A percentile compares a stretch with the other conserved stretches of the same genome.
Evolutionary conservation across 2,113 vertebrate species (phyloP).

Genomic region (Dicrurus megarhynchus): DNA sequence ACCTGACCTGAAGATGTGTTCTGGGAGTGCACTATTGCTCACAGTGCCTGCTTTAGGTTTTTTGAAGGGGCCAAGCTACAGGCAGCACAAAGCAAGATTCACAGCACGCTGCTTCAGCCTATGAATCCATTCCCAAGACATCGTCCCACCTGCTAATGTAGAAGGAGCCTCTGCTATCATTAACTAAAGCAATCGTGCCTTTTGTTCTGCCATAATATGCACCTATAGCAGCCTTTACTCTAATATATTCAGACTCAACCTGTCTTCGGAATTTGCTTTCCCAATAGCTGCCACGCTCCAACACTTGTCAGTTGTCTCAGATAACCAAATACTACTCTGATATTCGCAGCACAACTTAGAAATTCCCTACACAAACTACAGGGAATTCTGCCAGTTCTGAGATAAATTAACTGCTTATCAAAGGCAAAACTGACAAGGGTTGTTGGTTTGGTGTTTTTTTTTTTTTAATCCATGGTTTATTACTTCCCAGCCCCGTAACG

Average conservation of each 20-base stretch:
- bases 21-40: not conserved
- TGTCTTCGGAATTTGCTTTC: slow-evolving; percentile 4
- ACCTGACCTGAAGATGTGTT: rapidly evolving
- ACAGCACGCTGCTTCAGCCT: not conserved
- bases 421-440: slow-evolving; percentile 25
- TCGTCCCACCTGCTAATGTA: not conserved
- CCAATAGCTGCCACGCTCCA: not conserved
- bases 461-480: not conserved
- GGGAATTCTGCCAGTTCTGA: slow-evolving; percentile 30
- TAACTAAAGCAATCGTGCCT: not conserved
- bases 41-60: not conserved
- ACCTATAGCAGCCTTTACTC: not conserved
- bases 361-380: slow-evolving; percentile 8
- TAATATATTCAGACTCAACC: not conserved
- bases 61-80: not conserved
- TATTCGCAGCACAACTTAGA: not conserved
- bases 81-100: not conserved
- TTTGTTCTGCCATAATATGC: not conserved
- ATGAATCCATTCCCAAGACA: not conserved
- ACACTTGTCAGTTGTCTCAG: slow-evolving; percentile 4
- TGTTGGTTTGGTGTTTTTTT: not conserved
- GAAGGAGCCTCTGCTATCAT: not conserved
- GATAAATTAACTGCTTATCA: slow-evolving; percentile 48
- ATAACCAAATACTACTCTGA: slow-evolving; percentile 2
- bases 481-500: not conserved